A percentile compares a stretch with the other conserved stretches of the same genome.
phyloP scores from a whole-genome alignment of 2,113 vertebrate species.

The Carettochelys insculpta region DNA sequence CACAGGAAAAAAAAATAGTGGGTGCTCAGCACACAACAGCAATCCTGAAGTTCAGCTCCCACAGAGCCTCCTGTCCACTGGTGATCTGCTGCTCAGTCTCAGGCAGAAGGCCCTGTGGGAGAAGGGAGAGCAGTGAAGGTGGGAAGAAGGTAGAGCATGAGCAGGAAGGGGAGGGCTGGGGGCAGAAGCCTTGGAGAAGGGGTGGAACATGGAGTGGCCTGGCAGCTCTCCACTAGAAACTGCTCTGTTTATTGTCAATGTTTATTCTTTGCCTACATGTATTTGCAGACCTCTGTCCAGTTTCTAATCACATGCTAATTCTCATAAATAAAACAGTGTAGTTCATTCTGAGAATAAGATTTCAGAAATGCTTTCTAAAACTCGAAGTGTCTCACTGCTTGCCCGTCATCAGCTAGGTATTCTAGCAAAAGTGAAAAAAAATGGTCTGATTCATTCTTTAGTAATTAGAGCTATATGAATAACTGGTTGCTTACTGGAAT shows the following conservation, averaged over 20 bases:
- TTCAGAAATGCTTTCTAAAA: not conserved
- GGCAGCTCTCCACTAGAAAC: not conserved
- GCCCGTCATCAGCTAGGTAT: not conserved
- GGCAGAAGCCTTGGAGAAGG: too few relatives aligned
- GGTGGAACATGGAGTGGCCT: too few relatives aligned
- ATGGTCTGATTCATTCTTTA: fast-evolving
- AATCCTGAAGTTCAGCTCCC: too few relatives aligned
- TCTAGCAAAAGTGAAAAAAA: not conserved
- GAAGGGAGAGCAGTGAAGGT: too few relatives aligned
- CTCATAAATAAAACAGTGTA: not conserved
- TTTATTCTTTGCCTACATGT: not conserved
- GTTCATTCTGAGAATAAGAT: not conserved
- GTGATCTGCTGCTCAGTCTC: too few relatives aligned
- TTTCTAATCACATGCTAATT: not conserved
- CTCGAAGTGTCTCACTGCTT: not conserved
- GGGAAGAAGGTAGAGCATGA: too few relatives aligned
- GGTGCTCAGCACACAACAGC: too few relatives aligned
- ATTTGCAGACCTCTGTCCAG: not conserved
- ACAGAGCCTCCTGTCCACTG: too few relatives aligned
- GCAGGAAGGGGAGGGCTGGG: too few relatives aligned
- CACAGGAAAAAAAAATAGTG: too few relatives aligned
- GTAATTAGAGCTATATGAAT: not conserved
- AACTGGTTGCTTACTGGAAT: not conserved
- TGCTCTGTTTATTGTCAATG: not conserved
- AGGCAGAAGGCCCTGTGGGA: too few relatives aligned